Evolutionary conservation across 2,113 vertebrate genomes (phyloP).

Genomic region (Phylloscopus whistleri): DNA sequence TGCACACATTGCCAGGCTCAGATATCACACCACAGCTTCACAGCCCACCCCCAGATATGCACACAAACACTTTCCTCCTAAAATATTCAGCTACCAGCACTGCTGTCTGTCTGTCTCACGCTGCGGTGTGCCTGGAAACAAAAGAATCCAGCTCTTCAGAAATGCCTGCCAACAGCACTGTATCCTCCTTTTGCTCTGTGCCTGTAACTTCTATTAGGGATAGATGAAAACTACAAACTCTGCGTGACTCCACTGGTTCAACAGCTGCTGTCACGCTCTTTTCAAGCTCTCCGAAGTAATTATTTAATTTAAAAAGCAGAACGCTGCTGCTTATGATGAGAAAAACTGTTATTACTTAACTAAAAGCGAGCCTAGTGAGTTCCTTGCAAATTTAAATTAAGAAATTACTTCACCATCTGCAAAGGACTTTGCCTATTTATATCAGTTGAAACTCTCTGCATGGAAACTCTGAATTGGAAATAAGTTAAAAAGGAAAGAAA

Average conservation of each 20-base stretch:
- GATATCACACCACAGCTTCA: rapidly evolving
- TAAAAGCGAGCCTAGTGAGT: background rate
- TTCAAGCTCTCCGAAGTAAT: background rate
- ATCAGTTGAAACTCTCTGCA: background rate
- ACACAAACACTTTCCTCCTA: background rate
- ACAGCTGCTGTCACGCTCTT: background rate
- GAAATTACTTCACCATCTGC: background rate
- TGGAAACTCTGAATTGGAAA: background rate
- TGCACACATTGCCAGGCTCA: background rate
- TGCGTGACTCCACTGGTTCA: background rate
- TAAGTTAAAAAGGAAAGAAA: background rate
- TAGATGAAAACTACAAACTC: background rate
- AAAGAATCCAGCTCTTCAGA: background rate
- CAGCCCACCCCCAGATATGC: rapidly evolving
- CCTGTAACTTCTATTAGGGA: background rate
- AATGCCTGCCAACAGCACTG: background rate
- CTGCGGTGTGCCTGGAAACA: background rate
- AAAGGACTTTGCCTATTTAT: background rate
- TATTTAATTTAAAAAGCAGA: background rate
- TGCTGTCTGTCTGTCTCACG: background rate
- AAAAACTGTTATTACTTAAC: background rate
- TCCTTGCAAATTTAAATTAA: background rate
- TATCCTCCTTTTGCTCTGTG: background rate
- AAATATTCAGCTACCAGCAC: background rate
- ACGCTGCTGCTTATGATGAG: background rate